Base-by-base conservation (phyloP, 2,113 vertebrate species). In the Stictonetta naevosa region DNA sequence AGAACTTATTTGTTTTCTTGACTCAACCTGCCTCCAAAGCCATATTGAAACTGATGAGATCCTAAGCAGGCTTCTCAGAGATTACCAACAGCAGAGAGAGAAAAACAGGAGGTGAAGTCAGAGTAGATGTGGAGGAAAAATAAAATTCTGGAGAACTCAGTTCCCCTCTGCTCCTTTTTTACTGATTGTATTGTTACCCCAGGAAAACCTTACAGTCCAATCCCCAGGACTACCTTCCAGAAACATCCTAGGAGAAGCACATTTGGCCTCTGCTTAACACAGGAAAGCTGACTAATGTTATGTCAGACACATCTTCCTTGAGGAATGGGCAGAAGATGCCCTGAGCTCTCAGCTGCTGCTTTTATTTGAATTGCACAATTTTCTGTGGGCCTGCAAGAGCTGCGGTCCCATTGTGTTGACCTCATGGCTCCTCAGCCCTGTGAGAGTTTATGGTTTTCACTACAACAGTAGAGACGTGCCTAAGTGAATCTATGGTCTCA, bases 1-100 rank as follows among this genome's bases (percentile, higher is more conserved):
- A 91, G 16, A 48, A 52, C 95, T 81, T 69, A 38, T 7, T 64
- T 63, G 18, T 85, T 93, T 86, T 85, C 87, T 90, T 86, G 52
- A 64, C 69, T 64, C 42, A 84, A 64, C 34, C 59, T 87, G 71
- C 29, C 68, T 84, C 86, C 89, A 44, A 90, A 89, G 78, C 29
- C 33, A 67, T 56, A 64, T 7, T 64, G 62, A 77, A 78, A 80
- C 33, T 33, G 0, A 83, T 56, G 13, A 88, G 77, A 80, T 83
- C 20, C 28, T 53, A 4, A 8, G 20, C 77, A 88, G 77, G 9
- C 73, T 85, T 68, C 31, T 89, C 63, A 69, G 40, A 48, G 34
- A 85, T 59, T 78, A 68, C 31, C 28, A 79, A 60, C 13, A 72
- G 33, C 69, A 91, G 40, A 78, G 26, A 56, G 31, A 68, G 1